phyloP scores from a whole-genome alignment of 2,888 invertebrate species.

The Sceliomorpha sp. region DNA sequence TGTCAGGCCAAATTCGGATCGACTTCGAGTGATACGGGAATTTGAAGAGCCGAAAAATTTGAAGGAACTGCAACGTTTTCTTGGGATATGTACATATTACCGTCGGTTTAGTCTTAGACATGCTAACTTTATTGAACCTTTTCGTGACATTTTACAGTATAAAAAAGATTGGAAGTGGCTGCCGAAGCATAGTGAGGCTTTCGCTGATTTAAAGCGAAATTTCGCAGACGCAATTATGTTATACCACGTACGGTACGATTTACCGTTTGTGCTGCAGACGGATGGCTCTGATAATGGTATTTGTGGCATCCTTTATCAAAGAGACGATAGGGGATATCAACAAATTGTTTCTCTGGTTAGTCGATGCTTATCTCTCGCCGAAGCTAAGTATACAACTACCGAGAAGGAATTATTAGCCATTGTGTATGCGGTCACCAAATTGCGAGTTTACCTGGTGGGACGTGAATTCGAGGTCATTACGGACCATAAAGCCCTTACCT shows the following conservation, averaged over 20 bases:
- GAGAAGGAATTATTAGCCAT: conserved; percentile 63
- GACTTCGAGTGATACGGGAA: conserved; percentile 52
- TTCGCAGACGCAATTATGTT: conserved; percentile 14
- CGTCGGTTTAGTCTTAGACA: conserved; percentile 17
- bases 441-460: conserved; percentile 60
- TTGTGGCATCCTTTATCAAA: conserved; percentile 53
- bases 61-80: conserved; percentile 57
- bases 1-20: conserved; percentile 22
- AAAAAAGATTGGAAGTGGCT: conserved; percentile 22
- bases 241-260: too few relatives aligned
- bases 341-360: conserved; percentile 57
- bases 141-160: conserved; percentile 23
- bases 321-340: conserved; percentile 15
- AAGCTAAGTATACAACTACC: conserved; percentile 57
- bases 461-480: conserved; percentile 56
- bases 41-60: conserved; percentile 56
- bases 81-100: conserved; percentile 37
- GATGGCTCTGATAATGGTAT: conserved; percentile 46
- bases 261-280: too few relatives aligned
- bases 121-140: conserved; percentile 9
- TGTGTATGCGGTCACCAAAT: conserved; percentile 58
- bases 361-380: conserved; percentile 48
- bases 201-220: conserved; percentile 12
- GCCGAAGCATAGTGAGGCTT: conserved; percentile 12
- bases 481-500: conserved; percentile 63